phyloP scores from a whole-genome alignment of 1,140 invertebrate genomes.

The Akabosia matsudoensis region DNA sequence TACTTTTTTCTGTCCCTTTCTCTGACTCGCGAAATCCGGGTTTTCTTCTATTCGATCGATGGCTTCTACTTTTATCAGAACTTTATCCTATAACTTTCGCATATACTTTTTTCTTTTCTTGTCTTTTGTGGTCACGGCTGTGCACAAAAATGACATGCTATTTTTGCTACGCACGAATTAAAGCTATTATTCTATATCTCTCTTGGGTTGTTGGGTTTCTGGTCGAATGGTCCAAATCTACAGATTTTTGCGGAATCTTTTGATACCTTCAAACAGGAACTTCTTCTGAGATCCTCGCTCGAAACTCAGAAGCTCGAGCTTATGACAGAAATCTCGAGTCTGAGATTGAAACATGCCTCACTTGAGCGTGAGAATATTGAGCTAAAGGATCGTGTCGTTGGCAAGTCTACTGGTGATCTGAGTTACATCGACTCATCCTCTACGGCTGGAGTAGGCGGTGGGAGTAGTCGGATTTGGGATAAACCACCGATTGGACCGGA shows the following conservation, averaged over 20 bases:
- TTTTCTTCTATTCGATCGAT: no score
- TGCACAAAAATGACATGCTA: neutral
- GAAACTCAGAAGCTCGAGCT: slow-evolving; percentile 92
- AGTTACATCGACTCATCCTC: neutral
- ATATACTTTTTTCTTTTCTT: slow-evolving; percentile 29
- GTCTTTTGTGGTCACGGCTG: neutral
- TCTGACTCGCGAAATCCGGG: no score
- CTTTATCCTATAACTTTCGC: no score
- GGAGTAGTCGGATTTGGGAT: slow-evolving; percentile 49
- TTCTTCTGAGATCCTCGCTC: slow-evolving; percentile 76
- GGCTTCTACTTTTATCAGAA: no score
- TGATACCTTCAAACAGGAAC: slow-evolving; percentile 62
- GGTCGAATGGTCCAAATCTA: slow-evolving; percentile 11
- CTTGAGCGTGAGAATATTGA: slow-evolving; percentile 79
- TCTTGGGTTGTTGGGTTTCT: neutral
- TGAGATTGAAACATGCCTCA: slow-evolving; percentile 76
- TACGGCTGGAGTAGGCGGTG: slow-evolving; percentile 44
- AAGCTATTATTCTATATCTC: neutral
- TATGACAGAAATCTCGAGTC: slow-evolving; percentile 81
- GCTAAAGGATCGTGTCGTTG: slow-evolving; percentile 56
- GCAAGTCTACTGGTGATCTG: slow-evolving; percentile 36
- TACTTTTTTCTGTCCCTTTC: no score
- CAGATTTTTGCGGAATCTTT: slow-evolving; percentile 38
- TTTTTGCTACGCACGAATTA: neutral
- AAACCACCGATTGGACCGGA: slow-evolving; percentile 52